Conservation (phyloP, 2,888 invertebrate species). For the Nemurella pictetii region DNA sequence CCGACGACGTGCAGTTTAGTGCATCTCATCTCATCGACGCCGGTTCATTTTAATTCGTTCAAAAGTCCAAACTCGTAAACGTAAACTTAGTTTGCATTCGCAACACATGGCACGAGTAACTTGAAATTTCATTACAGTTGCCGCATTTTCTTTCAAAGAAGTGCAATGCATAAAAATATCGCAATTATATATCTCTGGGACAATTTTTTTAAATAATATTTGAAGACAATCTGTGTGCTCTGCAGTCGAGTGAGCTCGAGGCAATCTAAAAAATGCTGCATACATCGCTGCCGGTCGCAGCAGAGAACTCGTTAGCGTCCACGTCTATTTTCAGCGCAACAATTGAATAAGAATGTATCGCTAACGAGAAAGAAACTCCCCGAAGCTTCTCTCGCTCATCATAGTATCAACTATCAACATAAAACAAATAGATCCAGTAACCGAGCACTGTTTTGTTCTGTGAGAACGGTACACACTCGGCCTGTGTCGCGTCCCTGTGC, state of each 20-base stretch:
- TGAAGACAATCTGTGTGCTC: background rate
- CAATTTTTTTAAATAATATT: background rate
- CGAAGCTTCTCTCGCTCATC: too few species aligned
- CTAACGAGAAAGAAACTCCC: background rate
- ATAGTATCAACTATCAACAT: too few species aligned
- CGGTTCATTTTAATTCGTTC: background rate
- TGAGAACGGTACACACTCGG: background rate
- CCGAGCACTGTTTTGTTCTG: background rate
- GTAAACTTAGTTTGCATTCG: too few species aligned
- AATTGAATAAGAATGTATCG: background rate
- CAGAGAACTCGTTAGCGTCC: too few species aligned
- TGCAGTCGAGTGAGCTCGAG: background rate
- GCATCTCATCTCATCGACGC: background rate
- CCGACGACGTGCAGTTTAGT: background rate
- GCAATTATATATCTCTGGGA: background rate
- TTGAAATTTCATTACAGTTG: background rate
- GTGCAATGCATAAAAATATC: background rate
- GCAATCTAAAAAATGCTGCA: background rate
- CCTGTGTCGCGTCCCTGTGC: background rate
- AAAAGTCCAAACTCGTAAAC: background rate
- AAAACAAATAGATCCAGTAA: background rate
- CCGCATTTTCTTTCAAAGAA: background rate
- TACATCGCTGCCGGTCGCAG: too few species aligned
- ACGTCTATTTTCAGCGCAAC: background rate
- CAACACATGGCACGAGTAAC: background rate